These are phyloP conservation scores for Parnassius orleans DNA, from an alignment of 2,888 invertebrate genomes.

Conservation along the genomic window DNA sequence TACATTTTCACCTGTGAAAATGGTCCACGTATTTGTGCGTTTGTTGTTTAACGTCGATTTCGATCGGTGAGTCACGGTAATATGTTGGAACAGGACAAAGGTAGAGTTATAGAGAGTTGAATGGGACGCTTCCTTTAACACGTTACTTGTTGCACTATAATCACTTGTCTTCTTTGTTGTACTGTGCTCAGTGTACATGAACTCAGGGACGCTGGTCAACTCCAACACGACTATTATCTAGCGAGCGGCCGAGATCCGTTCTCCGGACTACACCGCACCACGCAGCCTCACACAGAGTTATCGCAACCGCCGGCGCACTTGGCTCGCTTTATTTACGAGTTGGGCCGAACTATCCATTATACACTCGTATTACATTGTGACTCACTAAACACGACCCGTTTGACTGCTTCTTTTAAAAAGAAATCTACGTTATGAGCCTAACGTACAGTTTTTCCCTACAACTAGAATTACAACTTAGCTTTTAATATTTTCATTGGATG, in stretches of 20 bases:
- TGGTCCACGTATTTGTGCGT: background rate
- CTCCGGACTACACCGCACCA: background rate
- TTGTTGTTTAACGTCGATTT: background rate
- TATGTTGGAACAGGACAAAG: background rate
- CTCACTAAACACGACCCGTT: slow-evolving; percentile 19
- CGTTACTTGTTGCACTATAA: too few relatives aligned
- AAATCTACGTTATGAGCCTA: slow-evolving; percentile 2
- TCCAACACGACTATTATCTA: background rate
- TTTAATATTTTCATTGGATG: slow-evolving; percentile 3
- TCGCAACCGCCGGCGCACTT: background rate
- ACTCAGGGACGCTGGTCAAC: background rate
- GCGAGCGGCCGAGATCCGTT: background rate
- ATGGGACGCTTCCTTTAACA: too few relatives aligned
- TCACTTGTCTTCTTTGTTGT: too few relatives aligned
- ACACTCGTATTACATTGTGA: slow-evolving; percentile 11
- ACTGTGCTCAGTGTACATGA: background rate
- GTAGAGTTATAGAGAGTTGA: too few relatives aligned
- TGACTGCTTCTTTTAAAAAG: slow-evolving; percentile 20
- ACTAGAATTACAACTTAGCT: too few relatives aligned
- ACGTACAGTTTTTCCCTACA: background rate
- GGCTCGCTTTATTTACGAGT: background rate
- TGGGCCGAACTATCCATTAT: slow-evolving; percentile 6
- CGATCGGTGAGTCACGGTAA: background rate
- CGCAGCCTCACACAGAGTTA: background rate
- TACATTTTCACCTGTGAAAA: slow-evolving; percentile 23